Evolutionary conservation across 2,888 invertebrate genomes (phyloP), one percentile per base, ranked within the genome.

Genomic region (Julus scandinavius): DNA sequence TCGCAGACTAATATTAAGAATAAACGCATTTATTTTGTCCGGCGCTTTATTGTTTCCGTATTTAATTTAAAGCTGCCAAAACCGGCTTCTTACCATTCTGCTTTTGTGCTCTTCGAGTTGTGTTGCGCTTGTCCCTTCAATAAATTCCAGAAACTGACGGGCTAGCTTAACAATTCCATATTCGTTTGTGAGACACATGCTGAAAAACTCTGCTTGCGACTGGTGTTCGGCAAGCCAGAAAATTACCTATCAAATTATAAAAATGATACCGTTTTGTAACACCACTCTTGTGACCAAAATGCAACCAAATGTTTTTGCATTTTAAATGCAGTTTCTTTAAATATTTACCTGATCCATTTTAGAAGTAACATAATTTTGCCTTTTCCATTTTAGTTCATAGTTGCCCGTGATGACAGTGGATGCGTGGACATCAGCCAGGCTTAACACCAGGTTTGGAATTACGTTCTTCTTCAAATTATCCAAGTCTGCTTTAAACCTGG

Each of bases 81-180:
- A n/a, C n/a, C n/a, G n/a, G n/a, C n/a, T 63, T 63, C 63, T 63
- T n/a, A 63, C 63, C 63, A 63, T 63, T 63, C 63, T 17, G n/a
- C 63, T n/a, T 63, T 63, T n/a, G 17, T n/a, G n/a, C n/a, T n/a
- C 63, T n/a, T 63, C n/a, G 2, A 63, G 63, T n/a, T n/a, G 63
- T n/a, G 63, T 17, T n/a, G 11, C 3, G n/a, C 63, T 63, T 6
- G 63, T 63, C 2, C 2, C 63, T 13, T n/a, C 3, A 5, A 63
- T n/a, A 63, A 63, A 63, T 6, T 63, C 3, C 63, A 63, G 63
- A 17, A 63, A 63, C 17, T 63, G n/a, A n/a, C 5, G 63, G n/a
- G 6, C 5, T 63, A n/a, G 63, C 17, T 63, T 63, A n/a, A 63
- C 11, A n/a, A n/a, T n/a, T 13, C n/a, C 63, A 63, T 4, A 63